Evolutionary conservation across 2,797 vertebrate species (phyloP), one percentile per base, ranked within the genome.

Genomic region (Gadopsis bispinosus): DNA sequence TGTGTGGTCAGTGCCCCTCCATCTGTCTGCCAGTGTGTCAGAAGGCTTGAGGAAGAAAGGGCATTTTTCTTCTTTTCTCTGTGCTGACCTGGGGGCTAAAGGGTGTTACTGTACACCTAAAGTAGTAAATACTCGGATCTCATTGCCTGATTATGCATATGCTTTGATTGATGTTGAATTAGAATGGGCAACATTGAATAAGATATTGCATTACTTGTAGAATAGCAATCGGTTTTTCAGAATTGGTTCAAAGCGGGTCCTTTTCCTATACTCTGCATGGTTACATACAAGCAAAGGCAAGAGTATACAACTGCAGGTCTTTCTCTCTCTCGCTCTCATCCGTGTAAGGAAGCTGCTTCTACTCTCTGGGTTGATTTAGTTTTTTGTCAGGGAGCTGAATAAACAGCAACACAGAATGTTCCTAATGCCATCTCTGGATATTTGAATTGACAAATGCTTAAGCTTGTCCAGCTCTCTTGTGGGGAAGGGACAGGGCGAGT

Each of bases 391-490:
- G 41, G 63, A 70, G 50, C 55, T 50, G 62, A 83, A 83, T 82
- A 73, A 86, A 77, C 26, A 69, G 53, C 77, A 51, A 37, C 48
- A 69, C 37, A 62, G 45, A 75, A 73, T 60, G 20, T 60, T 65
- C 68, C 56, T 66, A 26, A 66, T 79, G 72, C 69, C 77, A 88
- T 17, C 77, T 69, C 45, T 81, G 53, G 48, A 77, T 83, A 76
- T 88, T 89, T 87, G 81, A 70, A 84, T 81, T 89, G 81, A 88
- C 65, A 88, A 85, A 89, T 77, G 80, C 63, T 78, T 63, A 55
- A 75, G 73, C 60, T 77, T 75, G 67, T 80, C 80, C 50, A 39
- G 31, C 59, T 81, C 79, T 87, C 75, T 59, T 81, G 72, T 67
- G 69, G 75, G 71, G 61, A 83, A 65, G 64, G 54, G 60, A 59